Base-by-base conservation (phyloP, 1,140 invertebrate species). In the Drosophila nebulosa region DNA sequence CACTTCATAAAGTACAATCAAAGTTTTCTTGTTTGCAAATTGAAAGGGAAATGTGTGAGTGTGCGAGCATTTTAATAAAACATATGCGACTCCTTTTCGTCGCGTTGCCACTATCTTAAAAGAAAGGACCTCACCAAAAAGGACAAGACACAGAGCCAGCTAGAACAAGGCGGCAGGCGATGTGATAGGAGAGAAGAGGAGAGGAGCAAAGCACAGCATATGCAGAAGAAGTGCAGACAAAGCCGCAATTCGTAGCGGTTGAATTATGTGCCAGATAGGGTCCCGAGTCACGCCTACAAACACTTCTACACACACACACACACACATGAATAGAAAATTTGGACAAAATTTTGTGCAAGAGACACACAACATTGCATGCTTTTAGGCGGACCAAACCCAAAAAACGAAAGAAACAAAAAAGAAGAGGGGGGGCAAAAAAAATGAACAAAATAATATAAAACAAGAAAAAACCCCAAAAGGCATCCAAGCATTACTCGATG, bases 31-130 rank as follows among this genome's bases (percentile, higher is more conserved):
- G 74, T 86, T 78, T 86, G 83, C 52, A 69, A 88, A 86, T 88
- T 86, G 81, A 86, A 86, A 86, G 83, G 74, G 83, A 86, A 86
- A 86, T 88, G 74, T 65, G 62, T 30, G 65, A 21, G 39, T 46
- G 16, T 46, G 39, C 5, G 53, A 60, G 79, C 70, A 88, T 86
- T 81, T 86, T 86, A 86, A 86, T 86, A 86, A 86, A 86, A 88
- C 83, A 86, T 86, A 86, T 86, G 83, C 70, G 83, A 57, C 63
- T 65, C 77, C 69, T 63, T 70, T 71, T 67, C 58, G 66, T 84
- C 83, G 78, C 88, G 64, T 86, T 74, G 78, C n/a, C 83, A 86
- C 81, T 86, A 86, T 86, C 81, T 86, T 80, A 62, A 57, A 39
- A 27, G 52, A 65, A 26, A 26, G 26, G 52, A 46, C 39, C 52